Evolutionary conservation across 1,140 invertebrate genomes (phyloP).

Genomic region (Atta texana): DNA sequence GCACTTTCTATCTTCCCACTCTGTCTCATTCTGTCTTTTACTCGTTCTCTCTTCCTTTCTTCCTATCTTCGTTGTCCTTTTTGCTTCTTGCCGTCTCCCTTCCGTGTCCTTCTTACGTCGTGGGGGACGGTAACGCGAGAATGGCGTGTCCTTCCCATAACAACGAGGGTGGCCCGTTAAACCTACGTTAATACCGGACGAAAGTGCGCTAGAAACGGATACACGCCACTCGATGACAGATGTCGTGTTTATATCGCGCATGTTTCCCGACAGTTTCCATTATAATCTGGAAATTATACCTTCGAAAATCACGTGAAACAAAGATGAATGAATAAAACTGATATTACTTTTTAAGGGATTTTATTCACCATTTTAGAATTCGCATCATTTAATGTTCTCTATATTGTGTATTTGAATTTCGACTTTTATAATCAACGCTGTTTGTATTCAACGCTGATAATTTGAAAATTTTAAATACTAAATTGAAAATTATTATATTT

Average conservation of each 20-base stretch:
- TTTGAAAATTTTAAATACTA: neutral
- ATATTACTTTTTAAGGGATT: neutral
- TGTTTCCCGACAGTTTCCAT: constrained; percentile 40
- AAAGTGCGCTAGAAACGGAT: constrained; percentile 54
- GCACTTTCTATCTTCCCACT: constrained; percentile 51
- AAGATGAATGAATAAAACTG: neutral
- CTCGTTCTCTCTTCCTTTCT: neutral
- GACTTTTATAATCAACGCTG: neutral
- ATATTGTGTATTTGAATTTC: neutral
- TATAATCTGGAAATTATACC: constrained; percentile 1
- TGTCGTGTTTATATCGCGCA: constrained; percentile 43
- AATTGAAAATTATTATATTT: neutral
- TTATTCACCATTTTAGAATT: neutral
- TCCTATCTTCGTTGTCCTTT: constrained; percentile 25
- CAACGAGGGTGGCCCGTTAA: constrained; percentile 70
- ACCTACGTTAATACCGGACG: constrained; percentile 53
- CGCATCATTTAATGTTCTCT: neutral
- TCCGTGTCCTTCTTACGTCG: constrained; percentile 42
- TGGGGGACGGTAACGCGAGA: constrained; percentile 64
- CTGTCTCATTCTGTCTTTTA: constrained; percentile 19
- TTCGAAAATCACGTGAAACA: neutral
- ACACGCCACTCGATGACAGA: constrained; percentile 44
- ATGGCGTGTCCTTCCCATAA: constrained; percentile 64
- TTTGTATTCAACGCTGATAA: neutral
- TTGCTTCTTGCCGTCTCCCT: constrained; percentile 34